Evolutionary conservation across 1,140 invertebrate species (phyloP).

Genomic region (Vanessa atalanta): DNA sequence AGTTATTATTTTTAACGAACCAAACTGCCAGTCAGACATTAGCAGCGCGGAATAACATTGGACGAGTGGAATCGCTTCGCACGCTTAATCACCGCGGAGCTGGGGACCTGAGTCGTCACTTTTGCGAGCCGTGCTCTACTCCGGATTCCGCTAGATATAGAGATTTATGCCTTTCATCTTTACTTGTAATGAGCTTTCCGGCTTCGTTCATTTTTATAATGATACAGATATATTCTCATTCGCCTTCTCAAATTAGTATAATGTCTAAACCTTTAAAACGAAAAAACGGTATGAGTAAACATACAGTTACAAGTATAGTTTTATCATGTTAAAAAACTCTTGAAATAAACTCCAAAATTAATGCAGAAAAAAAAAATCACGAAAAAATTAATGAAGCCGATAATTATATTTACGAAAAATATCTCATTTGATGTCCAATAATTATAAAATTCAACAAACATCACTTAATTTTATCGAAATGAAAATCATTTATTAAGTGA

Average conservation of each 20-base stretch:
- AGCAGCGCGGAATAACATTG: slow-evolving; percentile 5
- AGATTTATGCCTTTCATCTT: slow-evolving; percentile 10
- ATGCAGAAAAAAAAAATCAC: too few relatives aligned
- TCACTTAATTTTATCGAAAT: background rate
- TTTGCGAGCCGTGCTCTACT: background rate
- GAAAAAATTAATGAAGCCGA: background rate
- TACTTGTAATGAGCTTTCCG: background rate
- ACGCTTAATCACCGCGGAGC: slow-evolving; percentile 53
- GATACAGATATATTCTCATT: too few relatives aligned
- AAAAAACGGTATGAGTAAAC: too few relatives aligned
- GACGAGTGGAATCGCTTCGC: slow-evolving; percentile 43
- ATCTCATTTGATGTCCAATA: background rate
- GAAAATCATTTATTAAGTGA: background rate
- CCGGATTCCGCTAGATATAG: background rate
- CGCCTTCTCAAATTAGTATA: too few relatives aligned
- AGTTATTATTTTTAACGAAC: slow-evolving; percentile 27
- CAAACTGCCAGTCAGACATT: slow-evolving; percentile 29
- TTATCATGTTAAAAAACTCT: too few relatives aligned
- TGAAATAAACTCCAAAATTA: too few relatives aligned
- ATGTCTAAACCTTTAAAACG: too few relatives aligned
- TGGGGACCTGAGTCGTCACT: slow-evolving; percentile 26
- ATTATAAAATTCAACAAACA: background rate
- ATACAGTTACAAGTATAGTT: too few relatives aligned
- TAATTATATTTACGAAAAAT: background rate
- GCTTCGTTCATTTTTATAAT: too few relatives aligned